Conservation (phyloP, 2,888 invertebrate species). For the Drosophila colorata region DNA sequence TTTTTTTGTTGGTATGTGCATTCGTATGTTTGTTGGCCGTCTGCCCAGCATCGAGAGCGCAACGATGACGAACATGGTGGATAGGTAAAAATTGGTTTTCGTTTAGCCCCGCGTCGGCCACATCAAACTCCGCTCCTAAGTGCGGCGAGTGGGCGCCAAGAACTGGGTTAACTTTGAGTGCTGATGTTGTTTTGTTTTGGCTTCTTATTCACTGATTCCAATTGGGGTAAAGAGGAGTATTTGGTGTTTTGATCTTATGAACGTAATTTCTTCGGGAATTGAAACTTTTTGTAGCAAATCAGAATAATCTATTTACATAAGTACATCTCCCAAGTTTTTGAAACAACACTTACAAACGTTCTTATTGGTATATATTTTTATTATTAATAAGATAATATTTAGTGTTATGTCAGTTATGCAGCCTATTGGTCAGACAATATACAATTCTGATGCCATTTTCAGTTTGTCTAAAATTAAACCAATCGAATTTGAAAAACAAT, state of each 20-base stretch:
- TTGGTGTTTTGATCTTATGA: background rate
- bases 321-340: no score
- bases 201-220: background rate
- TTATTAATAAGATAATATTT: no score
- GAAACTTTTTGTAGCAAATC: background rate
- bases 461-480: no score
- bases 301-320: no score
- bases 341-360: no score
- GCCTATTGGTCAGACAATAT: no score
- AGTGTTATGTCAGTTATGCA: no score
- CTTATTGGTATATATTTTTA: no score
- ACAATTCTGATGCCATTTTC: no score
- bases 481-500: no score
- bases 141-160: constrained; percentile 58
- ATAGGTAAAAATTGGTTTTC: constrained; percentile 57
- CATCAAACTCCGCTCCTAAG: constrained; percentile 52
- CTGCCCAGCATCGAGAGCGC: constrained; percentile 59
- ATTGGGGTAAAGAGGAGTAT: background rate
- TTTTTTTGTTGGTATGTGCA: constrained; percentile 15
- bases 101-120: constrained; percentile 16
- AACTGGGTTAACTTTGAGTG: constrained; percentile 66
- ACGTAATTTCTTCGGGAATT: background rate
- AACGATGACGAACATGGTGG: constrained; percentile 47
- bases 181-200: constrained; percentile 15
- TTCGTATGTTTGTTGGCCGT: constrained; percentile 48